Evolutionary conservation across 2,797 vertebrate genomes (phyloP), one percentile per base, ranked within the genome.

Genomic region (Lepus oiostolus): DNA sequence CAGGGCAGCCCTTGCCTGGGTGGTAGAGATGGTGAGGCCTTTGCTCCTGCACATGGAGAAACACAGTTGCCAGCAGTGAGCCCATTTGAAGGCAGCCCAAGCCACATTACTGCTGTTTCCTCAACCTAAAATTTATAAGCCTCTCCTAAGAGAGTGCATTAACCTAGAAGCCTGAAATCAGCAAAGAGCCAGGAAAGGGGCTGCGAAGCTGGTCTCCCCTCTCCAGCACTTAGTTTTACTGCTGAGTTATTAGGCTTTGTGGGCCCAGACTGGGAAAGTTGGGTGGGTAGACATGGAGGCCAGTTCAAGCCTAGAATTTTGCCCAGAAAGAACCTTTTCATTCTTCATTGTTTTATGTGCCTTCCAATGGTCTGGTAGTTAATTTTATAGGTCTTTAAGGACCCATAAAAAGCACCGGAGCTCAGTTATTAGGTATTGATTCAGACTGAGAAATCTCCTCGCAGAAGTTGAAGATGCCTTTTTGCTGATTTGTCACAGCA

Each of bases 361-460:
- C 32, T 93, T n/a, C 67, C 13, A 14, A 38, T 71, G 32, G 71
- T 70, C 54, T 80, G n/a, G 30, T 71, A 35, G 42, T 90, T 96
- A 83, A 82, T 93, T 91, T 91, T 81, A 90, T 62, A 75, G 80
- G 42, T 28, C 63, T 89, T 85, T 91, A 30, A 32, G 71, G 50
- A 81, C 52, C 65, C 80, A 42, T 63, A 80, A 81, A 63, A 90
- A 85, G 38, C 60, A 30, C 58, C 35, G 4, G 38, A 63, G 50
- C 81, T 81, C 32, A n/a, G 86, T 87, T 85, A 54, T 42, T 85
- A 32, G 54, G 71, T 88, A 13, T 70, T 62, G 71, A 82, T 83
- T 58, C 42, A 16, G 85, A 10, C 54, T 60, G 17, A 47, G 30
- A 30, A 42, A 32, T 72, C 11, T 47, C 63, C 42, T 90, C 63